Conservation (phyloP, 2,888 invertebrate species). For the Monochamus alternatus region DNA sequence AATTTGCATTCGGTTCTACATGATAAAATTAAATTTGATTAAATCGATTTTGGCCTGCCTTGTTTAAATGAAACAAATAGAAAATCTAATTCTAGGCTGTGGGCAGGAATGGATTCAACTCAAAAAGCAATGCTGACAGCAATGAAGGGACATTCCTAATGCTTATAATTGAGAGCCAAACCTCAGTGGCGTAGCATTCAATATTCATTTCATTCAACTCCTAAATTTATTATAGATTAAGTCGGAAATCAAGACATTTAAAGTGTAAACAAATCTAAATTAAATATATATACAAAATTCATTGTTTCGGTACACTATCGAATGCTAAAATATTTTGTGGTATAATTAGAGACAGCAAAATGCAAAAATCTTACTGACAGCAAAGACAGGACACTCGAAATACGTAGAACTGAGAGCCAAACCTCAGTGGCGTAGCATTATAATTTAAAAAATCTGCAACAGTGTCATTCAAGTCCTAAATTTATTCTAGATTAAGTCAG, state of each 20-base stretch:
- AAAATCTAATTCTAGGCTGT: neutral
- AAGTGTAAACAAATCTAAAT: too few relatives aligned
- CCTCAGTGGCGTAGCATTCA: neutral
- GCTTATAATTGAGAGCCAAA: constrained; percentile 27
- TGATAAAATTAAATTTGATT: neutral
- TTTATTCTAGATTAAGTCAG: too few relatives aligned
- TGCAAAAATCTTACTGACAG: neutral
- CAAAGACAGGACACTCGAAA: constrained; percentile 19
- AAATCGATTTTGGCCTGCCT: neutral
- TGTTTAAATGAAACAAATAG: constrained; percentile 12
- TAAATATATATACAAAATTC: too few relatives aligned
- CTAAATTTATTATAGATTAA: too few relatives aligned
- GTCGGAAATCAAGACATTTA: too few relatives aligned
- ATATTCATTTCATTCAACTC: neutral
- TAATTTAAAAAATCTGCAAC: neutral
- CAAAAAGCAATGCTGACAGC: constrained; percentile 22
- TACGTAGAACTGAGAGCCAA: constrained; percentile 28
- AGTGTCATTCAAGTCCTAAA: too few relatives aligned
- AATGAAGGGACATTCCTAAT: constrained; percentile 24
- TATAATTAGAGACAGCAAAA: too few relatives aligned
- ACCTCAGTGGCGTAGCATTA: neutral
- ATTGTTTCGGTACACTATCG: too few relatives aligned
- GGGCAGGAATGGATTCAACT: constrained; percentile 18
- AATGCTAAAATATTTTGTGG: too few relatives aligned
- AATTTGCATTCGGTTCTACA: too few relatives aligned